Conservation (phyloP, 2,888 invertebrate species). For the Rotaria sp. region DNA sequence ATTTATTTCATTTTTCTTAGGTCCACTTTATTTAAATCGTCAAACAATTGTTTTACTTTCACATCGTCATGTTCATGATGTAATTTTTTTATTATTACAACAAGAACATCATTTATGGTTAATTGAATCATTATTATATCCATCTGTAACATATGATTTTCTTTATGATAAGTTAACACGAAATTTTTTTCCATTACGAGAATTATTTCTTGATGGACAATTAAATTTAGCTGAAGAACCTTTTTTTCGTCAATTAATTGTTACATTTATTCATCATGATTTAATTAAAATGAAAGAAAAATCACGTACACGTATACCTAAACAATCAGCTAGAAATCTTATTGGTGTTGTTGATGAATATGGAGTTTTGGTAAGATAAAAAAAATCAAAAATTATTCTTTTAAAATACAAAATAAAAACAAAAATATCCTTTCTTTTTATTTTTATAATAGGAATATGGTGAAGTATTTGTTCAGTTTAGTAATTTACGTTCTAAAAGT, state of each 20-base stretch:
- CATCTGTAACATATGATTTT: background rate
- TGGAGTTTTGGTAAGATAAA: background rate
- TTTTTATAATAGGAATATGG: background rate
- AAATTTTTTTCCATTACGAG: background rate
- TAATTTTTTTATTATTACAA: slow-evolving; percentile 20
- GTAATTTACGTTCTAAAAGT: background rate
- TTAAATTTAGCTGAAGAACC: slow-evolving; percentile 22
- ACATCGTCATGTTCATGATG: slow-evolving; percentile 24
- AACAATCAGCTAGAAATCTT: background rate
- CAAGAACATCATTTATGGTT: slow-evolving; percentile 19
- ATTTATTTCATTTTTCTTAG: background rate
- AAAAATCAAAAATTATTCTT: too few relatives aligned
- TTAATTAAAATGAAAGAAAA: slow-evolving; percentile 19
- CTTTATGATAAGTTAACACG: background rate
- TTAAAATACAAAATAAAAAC: too few relatives aligned
- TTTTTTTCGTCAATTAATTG: slow-evolving; percentile 23
- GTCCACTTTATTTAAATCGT: slow-evolving; percentile 18
- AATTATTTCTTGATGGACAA: slow-evolving; percentile 16
- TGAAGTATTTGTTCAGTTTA: slow-evolving; percentile 1
- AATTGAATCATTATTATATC: slow-evolving; percentile 16
- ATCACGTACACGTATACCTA: background rate
- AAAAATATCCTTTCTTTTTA: too few relatives aligned
- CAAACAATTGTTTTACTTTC: slow-evolving; percentile 24
- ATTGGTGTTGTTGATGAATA: slow-evolving; percentile 24
- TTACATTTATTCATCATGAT: slow-evolving; percentile 22